These are phyloP conservation scores for Andrena camellia DNA, from an alignment of 2,888 invertebrate genomes.

Conservation along the genomic window DNA sequence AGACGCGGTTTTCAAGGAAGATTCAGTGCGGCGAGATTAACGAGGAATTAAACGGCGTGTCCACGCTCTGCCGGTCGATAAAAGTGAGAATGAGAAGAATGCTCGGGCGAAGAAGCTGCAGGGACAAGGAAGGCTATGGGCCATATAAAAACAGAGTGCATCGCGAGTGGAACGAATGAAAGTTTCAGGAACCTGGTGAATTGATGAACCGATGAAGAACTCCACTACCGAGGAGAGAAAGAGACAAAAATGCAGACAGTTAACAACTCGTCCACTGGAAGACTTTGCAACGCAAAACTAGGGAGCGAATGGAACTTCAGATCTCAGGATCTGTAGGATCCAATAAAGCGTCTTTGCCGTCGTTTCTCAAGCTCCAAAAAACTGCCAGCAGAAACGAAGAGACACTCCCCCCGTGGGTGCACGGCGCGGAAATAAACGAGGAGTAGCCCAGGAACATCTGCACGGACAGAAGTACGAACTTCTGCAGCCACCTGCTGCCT, in stretches of 20 bases:
- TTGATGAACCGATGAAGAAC: no score
- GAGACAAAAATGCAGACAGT: background rate
- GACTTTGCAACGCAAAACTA: background rate
- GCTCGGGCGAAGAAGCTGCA: background rate
- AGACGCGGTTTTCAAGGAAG: conserved; percentile 16
- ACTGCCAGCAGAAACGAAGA: conserved; percentile 1
- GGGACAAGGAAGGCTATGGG: background rate
- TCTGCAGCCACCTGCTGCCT: conserved; percentile 18
- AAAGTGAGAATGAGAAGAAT: background rate
- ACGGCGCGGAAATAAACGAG: background rate
- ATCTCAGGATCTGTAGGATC: background rate
- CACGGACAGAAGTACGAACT: conserved; percentile 19
- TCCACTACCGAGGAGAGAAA: no score
- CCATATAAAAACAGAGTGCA: background rate
- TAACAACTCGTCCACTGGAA: background rate
- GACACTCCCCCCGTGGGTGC: no score
- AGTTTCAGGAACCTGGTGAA: no score
- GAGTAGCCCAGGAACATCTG: background rate
- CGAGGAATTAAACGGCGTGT: background rate
- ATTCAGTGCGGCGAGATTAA: background rate
- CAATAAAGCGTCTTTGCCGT: conserved; percentile 16
- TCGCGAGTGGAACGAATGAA: background rate
- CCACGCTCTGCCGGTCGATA: background rate
- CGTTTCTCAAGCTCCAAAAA: conserved; percentile 8
- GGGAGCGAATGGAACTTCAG: background rate